Base-by-base conservation (phyloP, 2,797 vertebrate species). In the Sciaenops ocellatus region DNA sequence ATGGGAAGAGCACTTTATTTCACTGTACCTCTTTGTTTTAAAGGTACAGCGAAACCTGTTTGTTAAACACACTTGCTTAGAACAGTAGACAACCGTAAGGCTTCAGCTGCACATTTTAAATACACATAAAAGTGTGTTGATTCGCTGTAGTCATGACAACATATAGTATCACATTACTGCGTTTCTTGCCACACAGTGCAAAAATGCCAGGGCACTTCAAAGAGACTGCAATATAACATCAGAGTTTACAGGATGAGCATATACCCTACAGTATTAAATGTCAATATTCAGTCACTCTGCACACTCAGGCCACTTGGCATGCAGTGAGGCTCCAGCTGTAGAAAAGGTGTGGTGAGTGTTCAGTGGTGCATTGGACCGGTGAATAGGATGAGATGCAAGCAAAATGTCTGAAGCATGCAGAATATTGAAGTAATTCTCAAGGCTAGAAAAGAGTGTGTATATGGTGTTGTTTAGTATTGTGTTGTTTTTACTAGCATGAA, bases 311-410 rank as follows among this genome's bases (percentile, higher is more conserved):
- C 65, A 74, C 59, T 84, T 88, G 79, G 73, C 84, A 84, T 81
- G 72, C 69, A 81, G 52, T 6, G 46, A 46, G 41, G 22, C 46
- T 88, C 59, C 41, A 73, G 76, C 87, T 70, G 64, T 69, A 51
- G 54, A 54, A 57, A 48, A 86, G 71, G 61, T 83, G 82, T 65
- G 75, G 54, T 50, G 63, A 65, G 62, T 70, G 51, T 66, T 81
- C 73, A 75, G 46, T 73, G 83, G 63, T 80, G 71, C 76, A 76
- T 44, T 72, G 59, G 66, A 66, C 30, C 44, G 3, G 34, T 41
- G 78, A 79, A 80, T 59, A 71, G 61, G 59, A 85, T 74, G 48
- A 80, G 54, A 84, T 81, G 76, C 66, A 73, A 77, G 50, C 73
- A 47, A 79, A 86, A 80, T 11, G 24, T 80, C 52, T 71, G 47